Percentiles rank a stretch among this genome's conserved stretches.
These are phyloP conservation scores for Nasonia oneida DNA, from an alignment of 2,888 invertebrate species.

Conservation along the genomic window DNA sequence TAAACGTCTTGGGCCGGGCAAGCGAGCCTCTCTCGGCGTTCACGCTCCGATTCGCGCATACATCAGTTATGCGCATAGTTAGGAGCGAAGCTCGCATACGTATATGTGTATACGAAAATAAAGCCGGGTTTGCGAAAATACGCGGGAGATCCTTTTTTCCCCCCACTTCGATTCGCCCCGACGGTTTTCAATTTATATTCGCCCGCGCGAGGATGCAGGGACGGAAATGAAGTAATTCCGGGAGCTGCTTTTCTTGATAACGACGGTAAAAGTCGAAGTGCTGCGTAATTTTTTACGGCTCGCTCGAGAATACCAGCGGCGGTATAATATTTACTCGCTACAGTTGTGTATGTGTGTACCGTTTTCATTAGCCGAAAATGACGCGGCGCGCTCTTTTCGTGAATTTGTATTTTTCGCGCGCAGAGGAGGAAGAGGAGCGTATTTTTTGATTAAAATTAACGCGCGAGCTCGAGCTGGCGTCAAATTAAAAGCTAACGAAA, in stretches of 20 bases:
- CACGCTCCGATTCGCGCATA: constrained; percentile 59
- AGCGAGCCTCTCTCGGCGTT: neutral
- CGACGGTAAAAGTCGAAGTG: neutral
- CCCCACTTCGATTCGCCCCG: neutral
- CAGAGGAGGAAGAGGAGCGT: too few relatives aligned
- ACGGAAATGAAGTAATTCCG: neutral
- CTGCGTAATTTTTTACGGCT: neutral
- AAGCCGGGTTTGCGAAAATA: neutral
- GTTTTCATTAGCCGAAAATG: neutral
- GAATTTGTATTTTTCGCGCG: neutral
- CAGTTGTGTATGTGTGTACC: neutral
- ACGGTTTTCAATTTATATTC: neutral
- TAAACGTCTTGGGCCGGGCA: neutral
- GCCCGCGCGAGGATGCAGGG: too few relatives aligned
- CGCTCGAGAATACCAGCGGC: too few relatives aligned
- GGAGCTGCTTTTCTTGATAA: neutral
- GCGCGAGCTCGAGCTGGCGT: too few relatives aligned
- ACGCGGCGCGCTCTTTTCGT: neutral
- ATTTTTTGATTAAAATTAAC: too few relatives aligned
- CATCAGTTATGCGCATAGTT: constrained; percentile 60
- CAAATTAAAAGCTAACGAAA: too few relatives aligned
- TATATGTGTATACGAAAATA: constrained; percentile 47
- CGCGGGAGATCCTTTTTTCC: neutral
- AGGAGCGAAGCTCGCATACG: neutral
- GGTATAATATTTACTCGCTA: neutral